Evolutionary conservation across 2,797 vertebrate genomes (phyloP).

Genomic region (Bradypodion pumilum): DNA sequence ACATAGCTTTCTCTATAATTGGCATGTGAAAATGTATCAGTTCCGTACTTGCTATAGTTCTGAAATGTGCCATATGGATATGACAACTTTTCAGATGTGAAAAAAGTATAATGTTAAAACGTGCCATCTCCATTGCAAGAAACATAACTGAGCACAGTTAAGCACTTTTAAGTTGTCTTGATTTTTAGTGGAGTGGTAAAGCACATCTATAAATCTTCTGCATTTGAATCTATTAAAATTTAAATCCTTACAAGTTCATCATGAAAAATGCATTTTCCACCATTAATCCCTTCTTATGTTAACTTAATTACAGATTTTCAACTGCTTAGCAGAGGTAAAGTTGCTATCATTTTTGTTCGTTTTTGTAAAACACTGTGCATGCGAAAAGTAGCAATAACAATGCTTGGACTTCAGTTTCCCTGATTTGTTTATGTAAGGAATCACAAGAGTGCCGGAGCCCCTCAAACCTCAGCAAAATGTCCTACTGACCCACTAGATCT

Average conservation of each 20-base stretch:
- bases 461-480: no score
- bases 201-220: background rate
- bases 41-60: slow-evolving; percentile 26
- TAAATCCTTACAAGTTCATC: background rate
- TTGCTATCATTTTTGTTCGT: background rate
- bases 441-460: background rate
- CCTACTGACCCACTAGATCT: background rate
- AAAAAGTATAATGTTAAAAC: slow-evolving; percentile 34
- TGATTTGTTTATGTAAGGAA: background rate
- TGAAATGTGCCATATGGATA: slow-evolving; percentile 48
- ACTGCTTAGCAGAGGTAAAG: background rate
- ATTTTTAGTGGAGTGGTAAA: slow-evolving; percentile 1
- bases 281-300: background rate
- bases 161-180: slow-evolving; percentile 4
- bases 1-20: slow-evolving; percentile 30
- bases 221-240: background rate
- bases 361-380: background rate
- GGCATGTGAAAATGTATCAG: slow-evolving; percentile 51
- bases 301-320: background rate
- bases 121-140: slow-evolving; percentile 47
- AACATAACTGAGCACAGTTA: background rate
- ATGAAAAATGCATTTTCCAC: background rate
- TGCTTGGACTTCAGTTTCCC: background rate
- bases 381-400: background rate
- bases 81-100: slow-evolving; percentile 15